These are phyloP conservation scores for Gnatocerus cornutus DNA, from an alignment of 2,888 invertebrate genomes.

Conservation along the genomic window DNA sequence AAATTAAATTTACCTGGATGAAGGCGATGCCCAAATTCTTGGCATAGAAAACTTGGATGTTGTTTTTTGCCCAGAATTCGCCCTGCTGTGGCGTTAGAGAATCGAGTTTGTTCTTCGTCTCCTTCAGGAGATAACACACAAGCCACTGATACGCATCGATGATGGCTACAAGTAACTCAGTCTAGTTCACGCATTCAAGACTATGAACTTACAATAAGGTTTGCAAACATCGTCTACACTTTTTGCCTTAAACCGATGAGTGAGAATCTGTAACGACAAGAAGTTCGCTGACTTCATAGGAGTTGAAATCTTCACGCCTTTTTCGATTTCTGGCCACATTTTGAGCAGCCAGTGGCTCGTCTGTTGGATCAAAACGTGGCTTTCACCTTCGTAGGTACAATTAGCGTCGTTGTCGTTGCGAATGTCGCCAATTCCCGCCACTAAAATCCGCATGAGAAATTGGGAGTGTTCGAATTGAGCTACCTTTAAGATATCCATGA, in stretches of 20 bases:
- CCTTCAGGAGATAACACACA: slow-evolving; percentile 82
- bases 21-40: slow-evolving; percentile 86
- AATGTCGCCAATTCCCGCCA: slow-evolving; percentile 82
- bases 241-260: slow-evolving; percentile 72
- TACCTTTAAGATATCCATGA: slow-evolving; percentile 90
- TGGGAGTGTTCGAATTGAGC: background rate
- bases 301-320: slow-evolving; percentile 70
- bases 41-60: slow-evolving; percentile 89
- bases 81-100: slow-evolving; percentile 72
- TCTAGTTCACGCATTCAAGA: too few relatives aligned
- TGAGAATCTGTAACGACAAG: slow-evolving; percentile 74
- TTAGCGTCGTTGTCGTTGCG: slow-evolving; percentile 90
- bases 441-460: slow-evolving; percentile 67
- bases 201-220: too few relatives aligned
- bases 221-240: slow-evolving; percentile 71
- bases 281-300: slow-evolving; percentile 81
- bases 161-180: slow-evolving; percentile 73
- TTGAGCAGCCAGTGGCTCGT: slow-evolving; percentile 88
- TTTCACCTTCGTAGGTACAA: slow-evolving; percentile 94
- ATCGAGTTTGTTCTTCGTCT: slow-evolving; percentile 77
- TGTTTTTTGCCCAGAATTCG: slow-evolving; percentile 85
- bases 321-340: slow-evolving; percentile 72
- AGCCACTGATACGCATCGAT: slow-evolving; percentile 86
- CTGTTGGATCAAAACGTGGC: slow-evolving; percentile 87
- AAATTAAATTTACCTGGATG: slow-evolving; percentile 79